A percentile compares a stretch with the other conserved stretches of the same genome.
Conservation (phyloP, 2,888 invertebrate genomes). For the Crematogaster levior region DNA sequence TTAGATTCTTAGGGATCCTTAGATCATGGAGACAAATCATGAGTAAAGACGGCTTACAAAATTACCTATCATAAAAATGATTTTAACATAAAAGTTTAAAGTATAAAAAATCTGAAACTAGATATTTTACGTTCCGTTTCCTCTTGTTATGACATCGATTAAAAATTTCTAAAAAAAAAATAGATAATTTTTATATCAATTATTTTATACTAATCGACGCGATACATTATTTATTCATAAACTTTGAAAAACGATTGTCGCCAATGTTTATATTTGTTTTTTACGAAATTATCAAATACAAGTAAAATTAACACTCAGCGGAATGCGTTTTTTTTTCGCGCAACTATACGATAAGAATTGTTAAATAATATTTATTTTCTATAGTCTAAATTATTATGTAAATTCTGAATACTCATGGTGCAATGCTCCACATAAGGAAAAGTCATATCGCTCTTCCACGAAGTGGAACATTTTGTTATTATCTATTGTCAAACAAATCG, state of each 20-base stretch:
- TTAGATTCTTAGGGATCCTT: neutral
- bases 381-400: neutral
- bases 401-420: neutral
- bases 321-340: neutral
- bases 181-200: neutral
- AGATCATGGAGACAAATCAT: neutral
- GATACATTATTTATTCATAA: neutral
- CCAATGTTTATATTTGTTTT: neutral
- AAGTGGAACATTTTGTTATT: constrained; percentile 4
- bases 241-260: neutral
- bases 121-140: neutral
- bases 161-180: neutral
- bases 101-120: neutral
- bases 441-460: neutral
- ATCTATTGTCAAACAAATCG: constrained; percentile 9
- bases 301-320: neutral
- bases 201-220: neutral
- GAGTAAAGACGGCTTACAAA: no score
- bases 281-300: neutral
- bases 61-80: no score
- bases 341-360: neutral
- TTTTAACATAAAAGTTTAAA: neutral
- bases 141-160: neutral
- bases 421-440: neutral
- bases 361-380: constrained; percentile 5